Evolutionary conservation across 1,140 invertebrate genomes (phyloP).

Genomic region (Tigriopus japonicus): DNA sequence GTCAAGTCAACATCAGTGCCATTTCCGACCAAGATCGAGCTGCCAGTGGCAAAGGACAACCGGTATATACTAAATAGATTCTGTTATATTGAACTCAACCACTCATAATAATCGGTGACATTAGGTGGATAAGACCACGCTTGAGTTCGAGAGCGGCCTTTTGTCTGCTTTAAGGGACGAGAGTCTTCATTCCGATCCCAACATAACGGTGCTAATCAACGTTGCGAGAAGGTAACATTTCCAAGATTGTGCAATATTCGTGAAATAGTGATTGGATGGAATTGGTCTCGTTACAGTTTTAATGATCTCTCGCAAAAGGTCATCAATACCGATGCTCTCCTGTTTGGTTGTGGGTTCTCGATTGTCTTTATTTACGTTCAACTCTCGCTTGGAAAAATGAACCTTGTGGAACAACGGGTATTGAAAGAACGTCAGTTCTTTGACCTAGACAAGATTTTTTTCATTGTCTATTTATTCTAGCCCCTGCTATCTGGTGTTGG

Average conservation of each 20-base stretch:
- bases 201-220: not conserved
- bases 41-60: not conserved
- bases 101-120: too few species aligned
- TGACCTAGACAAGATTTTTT: not conserved
- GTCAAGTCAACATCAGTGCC: not conserved
- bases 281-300: not conserved
- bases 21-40: not conserved
- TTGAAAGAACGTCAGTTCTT: not conserved
- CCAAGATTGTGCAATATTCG: conserved; percentile 40
- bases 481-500: conserved; percentile 41
- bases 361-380: conserved; percentile 35
- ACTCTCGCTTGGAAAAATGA: conserved; percentile 34
- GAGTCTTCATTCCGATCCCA: not conserved
- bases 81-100: too few species aligned
- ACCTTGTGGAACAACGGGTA: conserved; percentile 33
- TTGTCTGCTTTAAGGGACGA: not conserved
- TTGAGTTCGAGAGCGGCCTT: conserved; percentile 2
- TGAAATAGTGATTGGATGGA: too few species aligned
- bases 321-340: conserved; percentile 30
- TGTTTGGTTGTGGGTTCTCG: conserved; percentile 32
- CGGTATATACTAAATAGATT: too few species aligned
- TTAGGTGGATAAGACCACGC: not conserved
- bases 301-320: conserved; percentile 20
- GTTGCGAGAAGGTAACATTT: conserved; percentile 36
- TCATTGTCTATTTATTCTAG: not conserved